These are phyloP conservation scores for Stenotaenia linearis DNA, from an alignment of 2,888 invertebrate species.

Conservation along the genomic window DNA sequence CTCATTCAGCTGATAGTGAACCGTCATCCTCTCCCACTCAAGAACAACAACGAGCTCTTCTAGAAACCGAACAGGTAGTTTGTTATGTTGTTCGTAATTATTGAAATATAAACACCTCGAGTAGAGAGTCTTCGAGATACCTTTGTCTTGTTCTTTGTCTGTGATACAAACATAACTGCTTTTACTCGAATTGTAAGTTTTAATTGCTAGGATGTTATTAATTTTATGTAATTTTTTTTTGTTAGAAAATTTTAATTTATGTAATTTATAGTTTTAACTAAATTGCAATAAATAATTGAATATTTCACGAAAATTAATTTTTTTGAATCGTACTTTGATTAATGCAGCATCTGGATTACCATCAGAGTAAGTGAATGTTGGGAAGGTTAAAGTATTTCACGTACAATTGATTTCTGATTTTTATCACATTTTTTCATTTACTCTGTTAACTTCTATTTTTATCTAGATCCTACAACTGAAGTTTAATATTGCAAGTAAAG, in stretches of 20 bases:
- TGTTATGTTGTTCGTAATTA: slow-evolving; percentile 29
- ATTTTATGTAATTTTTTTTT: not conserved
- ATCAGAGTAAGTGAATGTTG: not conserved
- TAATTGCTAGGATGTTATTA: not conserved
- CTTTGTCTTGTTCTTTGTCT: not conserved
- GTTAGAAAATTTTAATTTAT: not conserved
- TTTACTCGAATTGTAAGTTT: not conserved
- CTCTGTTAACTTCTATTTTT: not conserved
- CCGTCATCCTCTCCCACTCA: slow-evolving; percentile 28
- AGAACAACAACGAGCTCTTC: slow-evolving; percentile 29
- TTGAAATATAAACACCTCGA: not conserved
- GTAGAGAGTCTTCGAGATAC: not conserved
- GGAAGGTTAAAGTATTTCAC: not conserved
- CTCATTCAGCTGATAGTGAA: slow-evolving; percentile 19
- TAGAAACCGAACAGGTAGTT: slow-evolving; percentile 33
- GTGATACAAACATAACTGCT: not conserved
- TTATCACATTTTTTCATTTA: not conserved
- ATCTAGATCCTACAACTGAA: not conserved
- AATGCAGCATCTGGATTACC: slow-evolving; percentile 6
- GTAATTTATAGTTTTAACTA: not conserved
- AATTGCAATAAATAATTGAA: slow-evolving; percentile 9
- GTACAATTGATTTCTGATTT: not conserved
- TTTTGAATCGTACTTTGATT: not conserved
- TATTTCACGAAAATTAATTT: not conserved
- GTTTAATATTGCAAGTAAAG: not conserved